Evolutionary conservation across 2,113 vertebrate genomes (phyloP), one percentile per base, ranked within the genome.

Genomic region (Serinus canaria): DNA sequence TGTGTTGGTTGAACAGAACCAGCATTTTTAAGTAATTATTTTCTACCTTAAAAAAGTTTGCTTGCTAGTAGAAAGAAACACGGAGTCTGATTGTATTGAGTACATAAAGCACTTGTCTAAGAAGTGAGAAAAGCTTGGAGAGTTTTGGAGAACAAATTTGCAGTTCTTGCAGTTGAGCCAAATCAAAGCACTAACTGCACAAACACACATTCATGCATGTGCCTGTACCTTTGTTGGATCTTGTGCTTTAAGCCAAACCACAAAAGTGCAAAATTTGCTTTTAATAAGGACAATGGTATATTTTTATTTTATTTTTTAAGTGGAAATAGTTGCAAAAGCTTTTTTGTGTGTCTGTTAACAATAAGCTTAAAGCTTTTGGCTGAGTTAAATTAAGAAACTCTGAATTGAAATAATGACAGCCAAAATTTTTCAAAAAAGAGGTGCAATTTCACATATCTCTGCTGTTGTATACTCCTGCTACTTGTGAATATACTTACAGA

Each of bases 171-270:
- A 70, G 2, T 31, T 78, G 31, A 74, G 35, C 30, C 44, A 56
- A 90, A 75, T 63, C 30, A 85, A 67, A 67, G 59, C 52, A 25
- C 17, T 60, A 15, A 41, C 37, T 33, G 6, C 39, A 82, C 49
- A 89, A 87, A 31, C 3, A 4, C 8, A 22, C 9, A 25, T 46
- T 24, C 21, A 2, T 14, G 8, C 12, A 11, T 0, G 0, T 66
- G 47, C 15, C 28, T 67, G 20, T 44, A 8, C 31, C 31, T 74
- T 74, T 31, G 6, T 30, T 82, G 31, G 8, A 18, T 67, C 27
- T 88, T 75, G 33, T 63, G 8, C 66, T 79, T 87, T 59, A 82
- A 81, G 31, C 21, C 41, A 87, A 80, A 91, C 41, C 27, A 73
- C 33, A n/a, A 7, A 73, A 46, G 47, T 72, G 16, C 20, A 52